Percentiles rank a stretch among this genome's conserved stretches.
Evolutionary conservation across 92 coral and sea anemone species (phyloP).

Genomic region (Umimayanthus chanpuru): DNA sequence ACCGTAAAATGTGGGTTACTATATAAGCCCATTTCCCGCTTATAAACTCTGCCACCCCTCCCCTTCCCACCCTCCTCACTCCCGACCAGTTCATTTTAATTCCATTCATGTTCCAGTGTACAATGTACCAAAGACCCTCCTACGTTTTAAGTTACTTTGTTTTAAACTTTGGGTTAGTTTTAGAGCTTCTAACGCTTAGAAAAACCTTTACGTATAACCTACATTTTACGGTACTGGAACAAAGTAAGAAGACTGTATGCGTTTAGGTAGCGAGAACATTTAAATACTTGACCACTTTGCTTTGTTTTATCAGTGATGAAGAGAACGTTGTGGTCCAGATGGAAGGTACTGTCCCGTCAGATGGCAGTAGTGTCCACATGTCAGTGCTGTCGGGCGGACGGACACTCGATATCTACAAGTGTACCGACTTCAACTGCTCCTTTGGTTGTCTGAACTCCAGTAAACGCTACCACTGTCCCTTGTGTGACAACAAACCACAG

Average conservation of each 20-base stretch:
- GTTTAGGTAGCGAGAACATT: not conserved
- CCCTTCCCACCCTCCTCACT: no score
- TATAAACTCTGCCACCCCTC: no score
- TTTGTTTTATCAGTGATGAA: not conserved
- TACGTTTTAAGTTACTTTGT: no score
- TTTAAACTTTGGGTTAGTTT: no score
- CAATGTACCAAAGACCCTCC: no score
- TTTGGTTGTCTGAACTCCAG: slow-evolving; percentile 72
- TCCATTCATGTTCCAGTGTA: no score
- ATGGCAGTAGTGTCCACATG: slow-evolving; percentile 52
- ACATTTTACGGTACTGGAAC: not conserved
- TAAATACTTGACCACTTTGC: not conserved
- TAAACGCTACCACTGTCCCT: slow-evolving; percentile 87
- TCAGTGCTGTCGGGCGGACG: slow-evolving; percentile 69
- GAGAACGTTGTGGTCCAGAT: slow-evolving; percentile 40
- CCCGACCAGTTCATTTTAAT: no score
- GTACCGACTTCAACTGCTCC: slow-evolving; percentile 65
- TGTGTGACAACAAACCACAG: slow-evolving; percentile 88
- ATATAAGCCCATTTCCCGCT: no score
- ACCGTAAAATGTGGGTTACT: no score
- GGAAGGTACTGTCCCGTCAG: slow-evolving; percentile 23
- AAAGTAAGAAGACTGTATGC: not conserved
- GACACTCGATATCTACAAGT: slow-evolving; percentile 76
- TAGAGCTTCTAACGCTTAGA: no score
- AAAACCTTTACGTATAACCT: no score